Conservation (phyloP, 2,888 invertebrate species). For the Scaptomyza cyrtandrae region DNA sequence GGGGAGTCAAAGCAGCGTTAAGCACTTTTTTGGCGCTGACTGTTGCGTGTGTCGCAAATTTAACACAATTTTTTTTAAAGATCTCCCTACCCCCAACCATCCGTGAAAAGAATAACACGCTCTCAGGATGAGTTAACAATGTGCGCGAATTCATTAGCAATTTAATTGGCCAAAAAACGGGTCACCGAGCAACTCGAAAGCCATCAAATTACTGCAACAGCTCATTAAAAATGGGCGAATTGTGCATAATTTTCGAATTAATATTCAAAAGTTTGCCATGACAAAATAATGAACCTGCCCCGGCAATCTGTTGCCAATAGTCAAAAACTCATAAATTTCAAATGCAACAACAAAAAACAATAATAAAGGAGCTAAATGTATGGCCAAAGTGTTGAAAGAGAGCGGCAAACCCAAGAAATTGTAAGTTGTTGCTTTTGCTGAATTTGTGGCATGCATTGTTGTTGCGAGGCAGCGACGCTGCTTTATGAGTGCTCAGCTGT, state of each 20-base stretch:
- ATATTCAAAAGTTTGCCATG: conserved; percentile 74
- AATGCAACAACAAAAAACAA: conserved; percentile 47
- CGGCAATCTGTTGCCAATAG: conserved; percentile 79
- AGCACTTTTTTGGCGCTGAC: conserved; percentile 21
- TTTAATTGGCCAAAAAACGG: conserved; percentile 39
- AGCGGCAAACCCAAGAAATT: conserved; percentile 54
- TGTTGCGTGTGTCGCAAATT: conserved; percentile 38
- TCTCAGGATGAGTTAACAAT: conserved; percentile 33
- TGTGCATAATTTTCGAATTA: conserved; percentile 76
- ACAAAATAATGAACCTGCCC: conserved; percentile 74
- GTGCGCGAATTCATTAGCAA: conserved; percentile 29
- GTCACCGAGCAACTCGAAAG: conserved; percentile 25
- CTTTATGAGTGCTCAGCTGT: conserved; percentile 38
- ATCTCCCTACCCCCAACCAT: neutral
- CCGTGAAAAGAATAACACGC: neutral
- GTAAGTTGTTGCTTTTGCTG: conserved; percentile 34
- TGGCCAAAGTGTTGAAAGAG: conserved; percentile 54
- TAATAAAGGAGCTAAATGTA: conserved; percentile 39
- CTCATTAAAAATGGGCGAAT: conserved; percentile 70
- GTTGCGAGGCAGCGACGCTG: conserved; percentile 33
- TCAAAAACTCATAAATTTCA: conserved; percentile 78
- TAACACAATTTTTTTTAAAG: conserved; percentile 17
- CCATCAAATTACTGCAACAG: conserved; percentile 56
- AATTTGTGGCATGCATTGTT: conserved; percentile 75
- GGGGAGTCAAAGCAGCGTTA: neutral